Evolutionary conservation across 2,888 invertebrate species (phyloP).

Genomic region (Phorcus lineatus): DNA sequence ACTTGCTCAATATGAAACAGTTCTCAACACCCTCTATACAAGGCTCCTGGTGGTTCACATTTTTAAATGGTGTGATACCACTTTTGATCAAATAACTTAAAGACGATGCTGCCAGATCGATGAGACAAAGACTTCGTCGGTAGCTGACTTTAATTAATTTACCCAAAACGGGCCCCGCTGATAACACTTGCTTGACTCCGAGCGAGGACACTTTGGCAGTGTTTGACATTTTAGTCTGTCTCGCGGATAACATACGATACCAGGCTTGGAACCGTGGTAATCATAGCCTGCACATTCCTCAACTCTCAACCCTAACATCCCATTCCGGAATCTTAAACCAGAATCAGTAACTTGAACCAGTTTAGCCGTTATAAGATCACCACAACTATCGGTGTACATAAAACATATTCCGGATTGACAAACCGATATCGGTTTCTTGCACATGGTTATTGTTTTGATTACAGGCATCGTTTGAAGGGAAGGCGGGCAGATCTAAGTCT

Average conservation of each 20-base stretch:
- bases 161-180: neutral
- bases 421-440: neutral
- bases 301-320: neutral
- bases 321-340: neutral
- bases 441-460: slow-evolving; percentile 12
- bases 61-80: too few species aligned
- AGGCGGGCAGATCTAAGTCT: slow-evolving; percentile 10
- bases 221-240: slow-evolving; percentile 9
- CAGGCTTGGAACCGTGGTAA: neutral
- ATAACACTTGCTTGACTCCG: neutral
- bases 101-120: too few species aligned
- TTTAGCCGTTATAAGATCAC: neutral
- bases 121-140: too few species aligned
- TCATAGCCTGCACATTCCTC: neutral
- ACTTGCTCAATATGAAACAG: too few species aligned
- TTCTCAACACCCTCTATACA: too few species aligned
- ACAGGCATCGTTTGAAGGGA: neutral
- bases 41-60: too few species aligned
- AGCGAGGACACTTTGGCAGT: neutral
- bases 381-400: neutral
- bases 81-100: too few species aligned
- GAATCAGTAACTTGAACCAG: neutral
- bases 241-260: slow-evolving; percentile 9
- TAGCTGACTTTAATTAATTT: too few species aligned
- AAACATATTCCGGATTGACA: neutral